Evolutionary conservation across 2,888 invertebrate species (phyloP), one percentile per base, ranked within the genome.

Genomic region (Acleris literana): DNA sequence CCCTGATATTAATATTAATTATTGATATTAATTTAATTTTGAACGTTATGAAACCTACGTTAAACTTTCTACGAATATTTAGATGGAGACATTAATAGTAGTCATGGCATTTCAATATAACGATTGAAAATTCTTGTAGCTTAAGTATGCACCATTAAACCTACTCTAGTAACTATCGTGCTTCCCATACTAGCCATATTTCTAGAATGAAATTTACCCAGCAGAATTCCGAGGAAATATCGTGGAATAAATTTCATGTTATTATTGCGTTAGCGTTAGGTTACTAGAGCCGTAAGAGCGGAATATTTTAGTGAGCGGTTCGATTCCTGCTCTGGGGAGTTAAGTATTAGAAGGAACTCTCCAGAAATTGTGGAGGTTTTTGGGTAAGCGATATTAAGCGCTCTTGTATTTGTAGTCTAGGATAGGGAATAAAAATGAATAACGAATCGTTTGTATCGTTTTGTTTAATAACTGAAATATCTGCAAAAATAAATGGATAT

Each of bases 201-300:
- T 39, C 39, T 39, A 5, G 2, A 43, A 43, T 6, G 25, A n/a
- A 29, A 17, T 33, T n/a, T n/a, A 6, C 3, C 39, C 18, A 29
- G 54, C 48, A 25, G 59, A 55, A 64, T 60, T 49, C 29, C 43
- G 53, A 49, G 54, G 43, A 49, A 43, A 64, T 53, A 54, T 63
- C 55, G 25, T 18, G 39, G 39, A 43, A 56, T 51, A 48, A 64
- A 43, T 46, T 55, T 60, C 54, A 13, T 48, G 54, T 64, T 64
- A 60, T 54, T 64, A 64, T 64, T 64, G 54, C 64, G 44, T 63
- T 56, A 39, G 13, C 39, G 13, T n/a, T 22, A n/a, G 17, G n/a
- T 46, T 17, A 16, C 44, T 29, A 17, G 43, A 43, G 49, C 18
- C 54, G n/a, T n/a, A 33, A 55, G 43, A 18, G 54, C 25, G 44